These are phyloP conservation scores for Lynx canadensis DNA, from an alignment of 2,113 vertebrate species.

Conservation along the genomic window DNA sequence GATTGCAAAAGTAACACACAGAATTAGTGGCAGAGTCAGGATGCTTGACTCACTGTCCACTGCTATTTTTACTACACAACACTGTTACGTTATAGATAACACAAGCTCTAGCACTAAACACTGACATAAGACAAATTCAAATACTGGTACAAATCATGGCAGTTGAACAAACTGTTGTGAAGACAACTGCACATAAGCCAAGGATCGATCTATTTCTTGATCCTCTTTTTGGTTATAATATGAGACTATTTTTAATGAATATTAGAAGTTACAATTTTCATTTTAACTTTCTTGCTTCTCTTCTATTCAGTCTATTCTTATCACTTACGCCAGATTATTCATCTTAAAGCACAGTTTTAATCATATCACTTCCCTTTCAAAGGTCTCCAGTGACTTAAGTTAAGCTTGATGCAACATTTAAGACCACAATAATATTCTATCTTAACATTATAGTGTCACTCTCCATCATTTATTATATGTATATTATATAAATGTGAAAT, in stretches of 20 bases:
- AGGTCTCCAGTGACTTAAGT: not conserved
- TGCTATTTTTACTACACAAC: conserved; percentile 9
- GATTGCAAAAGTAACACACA: conserved; percentile 6
- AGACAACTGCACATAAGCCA: not conserved
- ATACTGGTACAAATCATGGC: not conserved
- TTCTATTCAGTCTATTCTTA: not conserved
- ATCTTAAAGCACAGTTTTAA: conserved; percentile 32
- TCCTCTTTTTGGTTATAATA: not conserved
- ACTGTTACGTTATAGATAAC: conserved; percentile 42
- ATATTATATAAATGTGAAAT: not conserved
- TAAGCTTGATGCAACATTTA: not conserved
- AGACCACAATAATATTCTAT: not conserved
- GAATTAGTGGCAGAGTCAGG: not conserved
- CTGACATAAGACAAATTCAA: not conserved
- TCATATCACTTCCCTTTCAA: conserved; percentile 4
- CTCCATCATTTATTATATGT: not conserved
- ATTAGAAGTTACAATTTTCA: conserved; percentile 3
- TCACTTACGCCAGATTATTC: conserved; percentile 19
- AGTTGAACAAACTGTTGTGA: conserved; percentile 11
- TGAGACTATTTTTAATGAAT: not conserved
- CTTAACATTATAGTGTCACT: not conserved
- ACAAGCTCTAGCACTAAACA: not conserved
- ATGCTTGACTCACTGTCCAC: not conserved
- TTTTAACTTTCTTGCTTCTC: conserved; percentile 21
- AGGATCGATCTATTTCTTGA: not conserved